Percentiles rank a stretch among this genome's conserved stretches.
These are phyloP conservation scores for Danio tinwini DNA, from an alignment of 2,797 vertebrate genomes.

Conservation along the genomic window DNA sequence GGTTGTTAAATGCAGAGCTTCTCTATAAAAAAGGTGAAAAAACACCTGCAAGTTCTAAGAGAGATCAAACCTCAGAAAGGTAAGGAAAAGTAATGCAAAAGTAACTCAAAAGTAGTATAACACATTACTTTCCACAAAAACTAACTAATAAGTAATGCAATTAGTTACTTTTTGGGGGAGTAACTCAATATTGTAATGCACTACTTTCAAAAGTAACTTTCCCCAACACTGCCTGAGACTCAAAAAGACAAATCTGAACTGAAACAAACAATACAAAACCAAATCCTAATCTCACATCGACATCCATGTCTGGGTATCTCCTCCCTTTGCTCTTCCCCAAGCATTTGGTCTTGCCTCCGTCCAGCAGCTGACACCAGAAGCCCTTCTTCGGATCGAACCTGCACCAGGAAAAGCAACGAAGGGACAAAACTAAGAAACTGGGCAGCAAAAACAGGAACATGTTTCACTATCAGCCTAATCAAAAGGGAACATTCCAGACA, in stretches of 20 bases:
- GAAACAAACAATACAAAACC: not conserved
- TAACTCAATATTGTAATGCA: no score
- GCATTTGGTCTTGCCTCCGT: slow-evolving; percentile 97
- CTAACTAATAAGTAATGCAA: no score
- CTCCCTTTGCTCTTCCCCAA: slow-evolving; percentile 98
- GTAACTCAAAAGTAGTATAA: no score
- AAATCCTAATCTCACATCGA: slow-evolving; percentile 80
- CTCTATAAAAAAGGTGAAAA: no score
- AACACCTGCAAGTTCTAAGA: no score
- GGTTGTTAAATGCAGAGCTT: no score
- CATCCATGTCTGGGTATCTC: slow-evolving; percentile 96
- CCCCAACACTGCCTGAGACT: not conserved
- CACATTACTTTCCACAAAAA: no score
- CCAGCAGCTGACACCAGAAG: slow-evolving; percentile 98
- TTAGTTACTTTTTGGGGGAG: no score
- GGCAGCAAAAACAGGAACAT: slow-evolving; percentile 40
- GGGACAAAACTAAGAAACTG: slow-evolving; percentile 36
- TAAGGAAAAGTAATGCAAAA: no score
- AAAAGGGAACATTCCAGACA: slow-evolving; percentile 47
- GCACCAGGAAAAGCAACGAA: slow-evolving; percentile 27
- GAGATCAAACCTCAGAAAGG: no score
- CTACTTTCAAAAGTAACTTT: no score
- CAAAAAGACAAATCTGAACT: not conserved
- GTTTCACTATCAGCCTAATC: slow-evolving; percentile 55
- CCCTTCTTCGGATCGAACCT: slow-evolving; percentile 99